Percentiles rank a stretch among this genome's conserved stretches.
Evolutionary conservation across 2,797 vertebrate genomes (phyloP).

Genomic region (Lepus townsendii): DNA sequence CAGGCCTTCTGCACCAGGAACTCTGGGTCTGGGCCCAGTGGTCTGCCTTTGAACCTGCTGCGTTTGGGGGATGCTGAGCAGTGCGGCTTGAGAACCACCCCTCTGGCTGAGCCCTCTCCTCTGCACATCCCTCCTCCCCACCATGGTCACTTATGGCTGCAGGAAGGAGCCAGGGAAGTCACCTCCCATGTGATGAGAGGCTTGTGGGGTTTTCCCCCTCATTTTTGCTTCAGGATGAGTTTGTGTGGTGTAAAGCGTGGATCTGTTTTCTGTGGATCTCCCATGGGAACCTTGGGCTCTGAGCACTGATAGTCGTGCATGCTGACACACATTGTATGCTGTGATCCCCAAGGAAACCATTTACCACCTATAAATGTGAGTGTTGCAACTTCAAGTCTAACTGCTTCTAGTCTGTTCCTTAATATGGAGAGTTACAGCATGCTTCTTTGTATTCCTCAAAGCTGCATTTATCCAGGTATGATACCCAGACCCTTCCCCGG

Average conservation of each 20-base stretch:
- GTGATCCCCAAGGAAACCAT: background rate
- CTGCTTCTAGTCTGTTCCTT: background rate
- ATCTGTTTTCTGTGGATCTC: background rate
- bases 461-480: background rate
- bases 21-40: background rate
- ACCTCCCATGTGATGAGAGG: background rate
- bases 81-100: background rate
- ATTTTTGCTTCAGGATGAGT: background rate
- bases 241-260: background rate
- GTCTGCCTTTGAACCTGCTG: background rate
- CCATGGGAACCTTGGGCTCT: background rate
- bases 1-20: background rate
- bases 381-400: background rate
- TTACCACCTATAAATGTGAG: background rate
- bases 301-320: accelerated
- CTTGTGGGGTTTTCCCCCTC: background rate
- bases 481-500: background rate
- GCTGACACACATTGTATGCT: accelerated
- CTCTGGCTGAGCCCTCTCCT: background rate
- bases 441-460: background rate
- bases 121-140: background rate
- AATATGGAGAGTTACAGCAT: background rate
- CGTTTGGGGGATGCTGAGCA: background rate
- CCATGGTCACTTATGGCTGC: accelerated
- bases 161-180: background rate